phyloP scores from a whole-genome alignment of 2,888 invertebrate genomes.

The Lomographa bimaculata region DNA sequence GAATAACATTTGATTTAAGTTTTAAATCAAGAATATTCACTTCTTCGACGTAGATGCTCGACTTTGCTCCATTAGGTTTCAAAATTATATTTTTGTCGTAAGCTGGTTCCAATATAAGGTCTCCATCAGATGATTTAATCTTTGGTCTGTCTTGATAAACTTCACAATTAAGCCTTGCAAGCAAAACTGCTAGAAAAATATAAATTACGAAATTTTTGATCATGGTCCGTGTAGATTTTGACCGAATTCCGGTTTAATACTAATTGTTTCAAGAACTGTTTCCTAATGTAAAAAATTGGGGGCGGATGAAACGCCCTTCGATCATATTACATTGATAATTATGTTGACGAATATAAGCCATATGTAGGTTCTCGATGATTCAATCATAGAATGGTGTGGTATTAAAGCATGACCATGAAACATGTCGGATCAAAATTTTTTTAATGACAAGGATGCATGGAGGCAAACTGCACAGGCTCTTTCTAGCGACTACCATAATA shows the following conservation, averaged over 20 bases:
- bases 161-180: conserved; percentile 63
- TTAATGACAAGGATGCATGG: too few species aligned
- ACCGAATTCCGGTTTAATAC: conserved; percentile 27
- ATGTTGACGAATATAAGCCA: too few species aligned
- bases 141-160: conserved; percentile 85
- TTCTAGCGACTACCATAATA: too few species aligned
- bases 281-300: too few species aligned
- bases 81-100: conserved; percentile 91
- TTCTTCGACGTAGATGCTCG: conserved; percentile 87
- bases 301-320: too few species aligned
- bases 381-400: too few species aligned
- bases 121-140: conserved; percentile 86
- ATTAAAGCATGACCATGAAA: too few species aligned
- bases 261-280: conserved; percentile 17
- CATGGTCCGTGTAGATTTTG: conserved; percentile 50
- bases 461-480: too few species aligned
- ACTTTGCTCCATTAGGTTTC: conserved; percentile 86
- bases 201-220: conserved; percentile 42
- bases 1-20: conserved; percentile 45
- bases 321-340: too few species aligned
- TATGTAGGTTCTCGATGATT: too few species aligned
- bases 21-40: conserved; percentile 83
- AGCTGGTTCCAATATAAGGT: conserved; percentile 91
- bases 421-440: too few species aligned
- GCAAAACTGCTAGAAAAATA: conserved; percentile 45